Conservation (phyloP, 2,888 invertebrate species). For the Drosophila picticornis region DNA sequence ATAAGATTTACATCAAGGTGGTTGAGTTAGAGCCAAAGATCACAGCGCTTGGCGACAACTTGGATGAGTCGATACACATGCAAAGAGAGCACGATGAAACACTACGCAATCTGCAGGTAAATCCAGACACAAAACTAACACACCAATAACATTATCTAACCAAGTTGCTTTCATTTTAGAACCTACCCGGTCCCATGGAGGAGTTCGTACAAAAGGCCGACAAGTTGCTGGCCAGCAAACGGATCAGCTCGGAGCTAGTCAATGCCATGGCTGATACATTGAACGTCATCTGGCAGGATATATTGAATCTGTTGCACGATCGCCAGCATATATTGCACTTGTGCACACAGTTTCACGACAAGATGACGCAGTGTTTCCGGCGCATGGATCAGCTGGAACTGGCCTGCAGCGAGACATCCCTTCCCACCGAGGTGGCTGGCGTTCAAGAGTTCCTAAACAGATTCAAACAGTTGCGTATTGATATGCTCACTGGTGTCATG, state of each 20-base stretch:
- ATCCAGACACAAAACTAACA: neutral
- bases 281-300: slow-evolving; percentile 92
- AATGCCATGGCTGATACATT: slow-evolving; percentile 94
- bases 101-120: slow-evolving; percentile 92
- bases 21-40: slow-evolving; percentile 94
- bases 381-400: slow-evolving; percentile 89
- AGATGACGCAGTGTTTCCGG: slow-evolving; percentile 89
- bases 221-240: slow-evolving; percentile 91
- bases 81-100: slow-evolving; percentile 93
- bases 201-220: slow-evolving; percentile 95
- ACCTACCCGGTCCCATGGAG: slow-evolving; percentile 94
- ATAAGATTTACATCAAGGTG: slow-evolving; percentile 93
- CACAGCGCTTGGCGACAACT: slow-evolving; percentile 91
- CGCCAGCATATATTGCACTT: slow-evolving; percentile 91
- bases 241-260: slow-evolving; percentile 92
- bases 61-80: slow-evolving; percentile 91
- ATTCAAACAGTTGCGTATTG: slow-evolving; percentile 90
- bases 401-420: slow-evolving; percentile 88
- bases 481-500: slow-evolving; percentile 91
- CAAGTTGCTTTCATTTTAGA: slow-evolving; percentile 86
- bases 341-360: slow-evolving; percentile 92
- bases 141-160: neutral
- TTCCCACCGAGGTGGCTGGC: slow-evolving; percentile 90
- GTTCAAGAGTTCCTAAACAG: slow-evolving; percentile 89
- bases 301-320: slow-evolving; percentile 91